A percentile compares a stretch with the other conserved stretches of the same genome.
These are phyloP conservation scores for Hemibagrus wyckioides DNA, from an alignment of 2,113 vertebrate species.

Conservation along the genomic window DNA sequence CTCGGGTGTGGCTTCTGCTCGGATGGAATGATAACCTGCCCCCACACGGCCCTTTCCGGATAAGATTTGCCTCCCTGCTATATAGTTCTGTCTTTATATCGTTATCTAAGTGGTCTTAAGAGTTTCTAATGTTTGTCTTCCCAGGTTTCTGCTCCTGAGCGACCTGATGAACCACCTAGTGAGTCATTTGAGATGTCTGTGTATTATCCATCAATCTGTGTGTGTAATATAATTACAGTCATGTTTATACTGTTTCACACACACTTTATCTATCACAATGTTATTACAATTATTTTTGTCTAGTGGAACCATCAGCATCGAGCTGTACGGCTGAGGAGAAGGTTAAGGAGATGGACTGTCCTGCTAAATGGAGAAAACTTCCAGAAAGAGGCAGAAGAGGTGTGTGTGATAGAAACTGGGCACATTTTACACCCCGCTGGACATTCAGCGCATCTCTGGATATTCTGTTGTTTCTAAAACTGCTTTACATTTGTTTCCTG, in stretches of 20 bases:
- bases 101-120: neutral
- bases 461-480: too few species aligned
- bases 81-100: neutral
- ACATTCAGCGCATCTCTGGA: neutral
- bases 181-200: neutral
- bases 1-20: too few species aligned
- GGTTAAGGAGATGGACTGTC: slow-evolving; percentile 5
- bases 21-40: too few species aligned
- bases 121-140: neutral
- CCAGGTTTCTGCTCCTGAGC: slow-evolving; percentile 28
- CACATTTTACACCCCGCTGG: neutral
- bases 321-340: slow-evolving; percentile 9
- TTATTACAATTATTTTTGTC: neutral
- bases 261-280: neutral
- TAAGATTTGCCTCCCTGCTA: too few species aligned
- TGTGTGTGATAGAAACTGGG: slow-evolving; percentile 15
- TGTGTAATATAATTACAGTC: neutral
- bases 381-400: slow-evolving; percentile 54
- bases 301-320: slow-evolving; percentile 15
- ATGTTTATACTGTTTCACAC: neutral
- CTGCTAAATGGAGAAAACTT: slow-evolving; percentile 41
- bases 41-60: too few species aligned
- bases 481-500: neutral
- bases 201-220: neutral
- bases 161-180: slow-evolving; percentile 54